These are phyloP conservation scores for Sinelater perroti DNA, from an alignment of 2,888 invertebrate genomes.

Conservation along the genomic window DNA sequence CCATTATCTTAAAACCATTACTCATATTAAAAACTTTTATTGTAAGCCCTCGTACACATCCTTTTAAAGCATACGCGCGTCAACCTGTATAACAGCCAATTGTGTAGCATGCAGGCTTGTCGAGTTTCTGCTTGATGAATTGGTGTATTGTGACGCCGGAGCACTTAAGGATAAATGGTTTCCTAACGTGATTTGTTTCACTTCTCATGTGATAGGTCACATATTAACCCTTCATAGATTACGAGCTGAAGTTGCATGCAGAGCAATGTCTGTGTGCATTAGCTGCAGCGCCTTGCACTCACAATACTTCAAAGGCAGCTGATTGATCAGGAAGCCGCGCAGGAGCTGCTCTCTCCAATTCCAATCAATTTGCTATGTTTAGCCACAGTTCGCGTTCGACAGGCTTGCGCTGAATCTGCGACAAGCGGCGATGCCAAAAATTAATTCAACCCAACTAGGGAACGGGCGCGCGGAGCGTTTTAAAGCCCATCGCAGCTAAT, in stretches of 20 bases:
- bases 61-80: slow-evolving; percentile 7
- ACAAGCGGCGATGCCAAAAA: too few species aligned
- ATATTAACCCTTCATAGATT: slow-evolving; percentile 7
- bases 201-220: slow-evolving; percentile 14
- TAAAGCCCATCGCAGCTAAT: too few species aligned
- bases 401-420: too few species aligned
- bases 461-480: too few species aligned
- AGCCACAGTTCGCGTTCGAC: too few species aligned
- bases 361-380: not conserved
- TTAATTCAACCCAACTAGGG: too few species aligned
- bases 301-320: not conserved
- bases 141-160: slow-evolving; percentile 36
- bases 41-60: too few species aligned
- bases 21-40: too few species aligned
- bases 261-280: not conserved
- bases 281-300: not conserved
- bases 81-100: slow-evolving; percentile 17
- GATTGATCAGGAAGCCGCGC: too few species aligned
- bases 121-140: slow-evolving; percentile 39
- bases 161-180: slow-evolving; percentile 38
- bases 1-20: too few species aligned
- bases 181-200: slow-evolving; percentile 26
- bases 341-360: too few species aligned
- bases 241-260: too few species aligned
- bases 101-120: slow-evolving; percentile 39